These are phyloP conservation scores for Micromesistius poutassou DNA, from an alignment of 2,797 vertebrate species.

Conservation along the genomic window DNA sequence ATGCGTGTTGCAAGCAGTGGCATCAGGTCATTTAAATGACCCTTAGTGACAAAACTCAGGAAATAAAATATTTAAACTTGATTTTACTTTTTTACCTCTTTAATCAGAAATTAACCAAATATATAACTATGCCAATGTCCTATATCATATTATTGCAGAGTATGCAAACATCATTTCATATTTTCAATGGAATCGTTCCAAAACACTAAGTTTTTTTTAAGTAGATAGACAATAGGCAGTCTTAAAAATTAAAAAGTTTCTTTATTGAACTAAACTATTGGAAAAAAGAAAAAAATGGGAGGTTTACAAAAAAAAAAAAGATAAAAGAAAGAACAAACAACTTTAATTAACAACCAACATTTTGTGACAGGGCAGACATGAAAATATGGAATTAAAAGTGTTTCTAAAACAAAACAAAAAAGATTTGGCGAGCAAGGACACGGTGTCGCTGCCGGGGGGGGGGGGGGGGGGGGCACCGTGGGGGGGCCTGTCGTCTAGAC, in stretches of 20 bases:
- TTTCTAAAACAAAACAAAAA: slow-evolving; percentile 93
- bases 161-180: background rate
- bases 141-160: background rate
- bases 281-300: slow-evolving; percentile 74
- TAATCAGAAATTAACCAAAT: no score
- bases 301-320: slow-evolving; percentile 85
- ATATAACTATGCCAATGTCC: background rate
- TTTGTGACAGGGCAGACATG: slow-evolving; percentile 72
- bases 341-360: slow-evolving; percentile 81
- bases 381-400: slow-evolving; percentile 73
- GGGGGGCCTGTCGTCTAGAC: slow-evolving; percentile 71
- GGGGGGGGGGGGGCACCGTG: slow-evolving; percentile 38
- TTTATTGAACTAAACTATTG: slow-evolving; percentile 90
- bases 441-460: slow-evolving; percentile 32
- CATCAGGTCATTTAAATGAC: slow-evolving; percentile 11
- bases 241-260: slow-evolving; percentile 79
- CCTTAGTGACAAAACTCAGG: slow-evolving; percentile 21
- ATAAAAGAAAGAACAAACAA: slow-evolving; percentile 64
- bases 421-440: slow-evolving; percentile 16
- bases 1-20: background rate
- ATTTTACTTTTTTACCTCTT: slow-evolving; percentile 5
- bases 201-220: background rate
- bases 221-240: slow-evolving; percentile 18
- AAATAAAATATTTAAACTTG: slow-evolving; percentile 48
- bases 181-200: background rate